Evolutionary conservation across 2,797 vertebrate species (phyloP).

Genomic region (Cirrhinus molitorella): DNA sequence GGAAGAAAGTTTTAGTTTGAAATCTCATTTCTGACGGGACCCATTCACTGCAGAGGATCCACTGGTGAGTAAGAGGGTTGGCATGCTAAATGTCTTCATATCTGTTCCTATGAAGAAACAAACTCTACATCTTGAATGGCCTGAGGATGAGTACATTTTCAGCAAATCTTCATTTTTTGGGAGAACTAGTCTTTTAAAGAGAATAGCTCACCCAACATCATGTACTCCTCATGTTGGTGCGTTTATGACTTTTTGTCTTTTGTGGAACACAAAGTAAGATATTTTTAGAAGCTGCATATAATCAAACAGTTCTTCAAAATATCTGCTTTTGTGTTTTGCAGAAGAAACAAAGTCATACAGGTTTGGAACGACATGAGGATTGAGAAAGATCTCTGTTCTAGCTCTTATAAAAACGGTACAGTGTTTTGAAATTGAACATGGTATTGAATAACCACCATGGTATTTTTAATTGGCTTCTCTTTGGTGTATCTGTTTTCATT

Average conservation of each 20-base stretch:
- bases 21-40: background rate
- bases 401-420: background rate
- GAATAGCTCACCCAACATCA: background rate
- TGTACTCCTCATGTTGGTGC: background rate
- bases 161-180: background rate
- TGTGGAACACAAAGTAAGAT: background rate
- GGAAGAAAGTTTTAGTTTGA: too few species aligned
- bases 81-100: background rate
- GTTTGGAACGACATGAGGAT: background rate
- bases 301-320: background rate
- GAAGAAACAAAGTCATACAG: background rate
- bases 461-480: background rate
- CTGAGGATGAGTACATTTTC: background rate
- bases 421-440: background rate
- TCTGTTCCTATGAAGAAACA: background rate
- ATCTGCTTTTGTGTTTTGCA: background rate
- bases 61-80: background rate
- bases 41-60: too few species aligned
- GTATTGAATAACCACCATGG: background rate
- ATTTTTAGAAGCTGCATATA: background rate
- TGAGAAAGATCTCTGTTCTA: background rate
- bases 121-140: background rate
- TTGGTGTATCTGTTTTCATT: slow-evolving; percentile 44
- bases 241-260: background rate
- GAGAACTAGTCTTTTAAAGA: background rate